A percentile compares a stretch with the other conserved stretches of the same genome.
phyloP scores from a whole-genome alignment of 2,113 vertebrate species.

The Malurus elegans region DNA sequence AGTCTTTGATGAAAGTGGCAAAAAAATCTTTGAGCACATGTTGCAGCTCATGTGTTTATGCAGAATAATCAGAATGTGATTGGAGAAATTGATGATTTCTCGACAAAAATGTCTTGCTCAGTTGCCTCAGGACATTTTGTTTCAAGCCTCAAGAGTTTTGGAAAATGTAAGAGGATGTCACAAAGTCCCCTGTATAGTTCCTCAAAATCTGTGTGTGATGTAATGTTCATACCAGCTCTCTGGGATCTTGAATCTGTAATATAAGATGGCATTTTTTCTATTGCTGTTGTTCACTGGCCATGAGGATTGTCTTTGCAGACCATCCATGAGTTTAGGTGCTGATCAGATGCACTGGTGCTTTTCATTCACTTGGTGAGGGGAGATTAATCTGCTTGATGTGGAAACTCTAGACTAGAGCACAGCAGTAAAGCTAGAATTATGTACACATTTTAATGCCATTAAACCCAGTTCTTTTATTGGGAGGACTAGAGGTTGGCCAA shows the following conservation, averaged over 20 bases:
- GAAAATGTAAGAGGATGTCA: neutral
- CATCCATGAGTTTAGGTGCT: neutral
- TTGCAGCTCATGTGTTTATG: neutral
- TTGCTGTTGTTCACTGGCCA: neutral
- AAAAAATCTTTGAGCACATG: neutral
- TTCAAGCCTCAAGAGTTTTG: neutral
- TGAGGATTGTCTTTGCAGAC: neutral
- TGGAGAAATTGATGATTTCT: neutral
- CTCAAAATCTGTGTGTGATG: neutral
- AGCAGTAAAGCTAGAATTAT: neutral
- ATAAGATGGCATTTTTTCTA: neutral
- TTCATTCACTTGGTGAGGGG: neutral
- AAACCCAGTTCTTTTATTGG: neutral
- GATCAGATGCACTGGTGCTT: neutral
- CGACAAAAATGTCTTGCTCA: neutral
- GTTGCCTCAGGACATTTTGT: neutral
- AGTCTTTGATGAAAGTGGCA: neutral
- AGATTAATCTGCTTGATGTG: neutral
- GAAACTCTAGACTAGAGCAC: neutral
- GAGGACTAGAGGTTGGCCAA: neutral
- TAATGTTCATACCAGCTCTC: neutral
- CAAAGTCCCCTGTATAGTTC: neutral
- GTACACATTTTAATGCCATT: neutral
- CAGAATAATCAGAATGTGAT: neutral
- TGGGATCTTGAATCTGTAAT: neutral